A percentile compares a stretch with the other conserved stretches of the same genome.
Evolutionary conservation across 2,113 vertebrate species (phyloP).

Genomic region (Coregonus clupeaformis): DNA sequence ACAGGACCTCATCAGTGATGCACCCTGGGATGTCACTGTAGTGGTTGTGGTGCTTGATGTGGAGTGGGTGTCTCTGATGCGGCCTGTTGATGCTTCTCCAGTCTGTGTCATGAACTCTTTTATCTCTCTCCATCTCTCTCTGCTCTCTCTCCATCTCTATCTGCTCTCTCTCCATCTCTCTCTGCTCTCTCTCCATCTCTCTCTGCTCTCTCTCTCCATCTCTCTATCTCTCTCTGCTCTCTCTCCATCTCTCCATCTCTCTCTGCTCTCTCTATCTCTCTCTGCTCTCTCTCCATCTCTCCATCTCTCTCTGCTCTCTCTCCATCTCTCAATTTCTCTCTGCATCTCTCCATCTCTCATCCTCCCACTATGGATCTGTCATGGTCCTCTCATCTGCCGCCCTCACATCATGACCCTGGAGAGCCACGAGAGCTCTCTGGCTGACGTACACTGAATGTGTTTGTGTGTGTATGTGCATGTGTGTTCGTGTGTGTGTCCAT

Average conservation of each 20-base stretch:
- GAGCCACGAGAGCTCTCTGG: conserved; percentile 39
- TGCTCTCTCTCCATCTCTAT: background rate
- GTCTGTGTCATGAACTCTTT: conserved; percentile 53
- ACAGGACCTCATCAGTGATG: conserved; percentile 42
- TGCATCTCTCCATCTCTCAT: background rate
- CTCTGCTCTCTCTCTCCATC: no score
- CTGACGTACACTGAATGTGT: conserved; percentile 18
- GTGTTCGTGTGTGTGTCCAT: no score
- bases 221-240: no score
- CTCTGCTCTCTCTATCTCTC: no score
- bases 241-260: no score
- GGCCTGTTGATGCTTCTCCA: conserved; percentile 25
- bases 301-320: no score
- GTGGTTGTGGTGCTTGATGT: conserved; percentile 21
- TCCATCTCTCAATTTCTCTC: no score
- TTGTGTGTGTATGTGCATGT: background rate
- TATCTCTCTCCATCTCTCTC: conserved; percentile 12
- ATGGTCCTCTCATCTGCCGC: conserved; percentile 35
- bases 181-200: no score
- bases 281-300: no score
- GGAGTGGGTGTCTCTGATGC: no score
- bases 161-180: no score
- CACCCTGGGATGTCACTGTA: conserved; percentile 57
- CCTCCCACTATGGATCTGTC: conserved; percentile 28
- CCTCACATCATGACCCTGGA: conserved; percentile 50